These are phyloP conservation scores for Meteorus cinctellus DNA, from an alignment of 2,888 invertebrate genomes.

Conservation along the genomic window DNA sequence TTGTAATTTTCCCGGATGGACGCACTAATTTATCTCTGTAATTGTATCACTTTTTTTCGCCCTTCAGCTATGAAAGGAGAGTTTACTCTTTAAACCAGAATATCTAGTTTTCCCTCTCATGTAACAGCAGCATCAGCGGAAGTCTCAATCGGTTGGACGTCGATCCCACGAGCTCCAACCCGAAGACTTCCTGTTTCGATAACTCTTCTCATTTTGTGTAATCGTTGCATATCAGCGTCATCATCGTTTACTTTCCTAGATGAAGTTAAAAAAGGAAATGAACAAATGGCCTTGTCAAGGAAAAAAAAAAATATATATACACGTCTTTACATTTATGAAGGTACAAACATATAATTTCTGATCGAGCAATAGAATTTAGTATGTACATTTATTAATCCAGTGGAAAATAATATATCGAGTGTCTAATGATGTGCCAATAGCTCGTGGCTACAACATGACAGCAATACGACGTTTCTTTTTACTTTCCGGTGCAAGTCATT, in stretches of 20 bases:
- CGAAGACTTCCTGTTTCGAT: conserved; percentile 35
- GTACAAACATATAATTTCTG: too few relatives aligned
- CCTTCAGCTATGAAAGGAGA: conserved; percentile 32
- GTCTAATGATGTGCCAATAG: conserved; percentile 32
- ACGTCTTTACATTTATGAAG: background rate
- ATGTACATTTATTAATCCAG: background rate
- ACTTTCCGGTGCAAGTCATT: conserved; percentile 27
- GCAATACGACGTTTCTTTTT: conserved; percentile 31
- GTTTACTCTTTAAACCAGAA: conserved; percentile 38
- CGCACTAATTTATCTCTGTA: conserved; percentile 27
- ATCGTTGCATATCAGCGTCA: background rate
- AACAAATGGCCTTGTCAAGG: background rate
- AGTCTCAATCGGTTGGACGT: conserved; percentile 33
- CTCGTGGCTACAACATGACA: conserved; percentile 28
- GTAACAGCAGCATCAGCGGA: conserved; percentile 33
- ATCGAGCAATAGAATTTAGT: background rate
- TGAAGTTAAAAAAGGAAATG: background rate
- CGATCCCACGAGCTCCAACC: conserved; percentile 20
- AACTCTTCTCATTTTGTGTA: conserved; percentile 18
- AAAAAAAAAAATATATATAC: background rate
- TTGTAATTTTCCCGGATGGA: background rate
- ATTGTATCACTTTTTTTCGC: conserved; percentile 21
- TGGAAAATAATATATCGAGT: conserved; percentile 27
- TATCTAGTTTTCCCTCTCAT: conserved; percentile 42
- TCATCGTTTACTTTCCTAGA: background rate